phyloP scores from a whole-genome alignment of 2,797 vertebrate species.

The Clarias pachynema region DNA sequence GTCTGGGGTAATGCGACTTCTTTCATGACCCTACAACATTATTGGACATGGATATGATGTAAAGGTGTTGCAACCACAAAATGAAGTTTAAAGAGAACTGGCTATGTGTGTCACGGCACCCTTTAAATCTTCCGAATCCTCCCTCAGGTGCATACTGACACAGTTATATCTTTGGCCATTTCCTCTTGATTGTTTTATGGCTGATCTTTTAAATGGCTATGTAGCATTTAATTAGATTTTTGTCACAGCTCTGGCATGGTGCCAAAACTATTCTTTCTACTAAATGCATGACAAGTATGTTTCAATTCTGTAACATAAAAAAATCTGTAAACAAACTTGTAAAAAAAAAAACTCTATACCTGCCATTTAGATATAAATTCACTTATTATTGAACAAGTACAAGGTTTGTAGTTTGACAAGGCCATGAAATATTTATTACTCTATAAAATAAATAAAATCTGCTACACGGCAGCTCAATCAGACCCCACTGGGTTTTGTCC shows the following conservation, averaged over 20 bases:
- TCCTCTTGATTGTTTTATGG: background rate
- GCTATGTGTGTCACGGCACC: background rate
- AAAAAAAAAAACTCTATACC: background rate
- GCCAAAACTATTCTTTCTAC: background rate
- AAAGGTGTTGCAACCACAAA: background rate
- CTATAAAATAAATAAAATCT: conserved; percentile 22
- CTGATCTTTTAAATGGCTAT: background rate
- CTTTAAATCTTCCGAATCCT: background rate
- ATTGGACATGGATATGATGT: conserved; percentile 13
- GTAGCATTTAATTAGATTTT: background rate
- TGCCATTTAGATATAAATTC: background rate
- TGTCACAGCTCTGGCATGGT: background rate
- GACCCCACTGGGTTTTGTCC: conserved; percentile 30
- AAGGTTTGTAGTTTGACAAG: background rate
- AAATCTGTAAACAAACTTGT: background rate
- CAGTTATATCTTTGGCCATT: background rate
- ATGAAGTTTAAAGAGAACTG: conserved; percentile 3
- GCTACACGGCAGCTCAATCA: background rate
- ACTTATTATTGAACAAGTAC: background rate
- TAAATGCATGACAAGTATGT: background rate
- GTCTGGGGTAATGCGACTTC: background rate
- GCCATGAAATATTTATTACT: conserved; percentile 12
- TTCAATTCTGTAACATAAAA: background rate
- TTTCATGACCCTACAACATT: conserved; percentile 11
- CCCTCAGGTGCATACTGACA: background rate